These are phyloP conservation scores for Emydura subglobosa DNA, from an alignment of 2,113 vertebrate genomes.

Conservation along the genomic window DNA sequence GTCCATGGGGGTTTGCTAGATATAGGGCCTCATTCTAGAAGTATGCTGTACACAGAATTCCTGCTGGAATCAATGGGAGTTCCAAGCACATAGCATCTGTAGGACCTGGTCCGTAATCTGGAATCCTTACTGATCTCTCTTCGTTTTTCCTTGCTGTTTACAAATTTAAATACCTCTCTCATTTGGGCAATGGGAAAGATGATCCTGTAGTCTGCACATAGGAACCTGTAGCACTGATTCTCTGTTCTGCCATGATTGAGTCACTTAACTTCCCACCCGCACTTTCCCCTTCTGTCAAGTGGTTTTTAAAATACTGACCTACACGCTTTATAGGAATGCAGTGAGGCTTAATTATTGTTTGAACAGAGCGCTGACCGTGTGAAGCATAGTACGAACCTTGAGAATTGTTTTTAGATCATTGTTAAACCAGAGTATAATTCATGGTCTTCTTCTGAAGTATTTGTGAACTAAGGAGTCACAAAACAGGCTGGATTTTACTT, in stretches of 20 bases:
- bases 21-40: not conserved
- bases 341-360: not conserved
- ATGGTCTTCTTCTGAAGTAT: not conserved
- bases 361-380: not conserved
- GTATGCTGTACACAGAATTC: not conserved
- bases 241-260: not conserved
- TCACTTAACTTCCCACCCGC: rapidly evolving
- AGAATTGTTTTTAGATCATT: not conserved
- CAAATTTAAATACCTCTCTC: not conserved
- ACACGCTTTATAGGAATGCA: not conserved
- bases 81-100: not conserved
- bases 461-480: not conserved
- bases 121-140: not conserved
- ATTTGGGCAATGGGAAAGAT: not conserved
- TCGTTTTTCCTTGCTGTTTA: not conserved
- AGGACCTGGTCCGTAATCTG: not conserved
- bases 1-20: not conserved
- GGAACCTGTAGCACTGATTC: not conserved
- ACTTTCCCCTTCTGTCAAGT: not conserved
- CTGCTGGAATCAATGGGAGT: not conserved
- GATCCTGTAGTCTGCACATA: rapidly evolving
- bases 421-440: not conserved
- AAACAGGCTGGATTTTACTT: rapidly evolving
- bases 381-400: not conserved
- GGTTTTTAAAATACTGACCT: rapidly evolving